A percentile compares a stretch with the other conserved stretches of the same genome.
These are phyloP conservation scores for Maconellicoccus hirsutus DNA, from an alignment of 1,140 invertebrate genomes.

Conservation along the genomic window DNA sequence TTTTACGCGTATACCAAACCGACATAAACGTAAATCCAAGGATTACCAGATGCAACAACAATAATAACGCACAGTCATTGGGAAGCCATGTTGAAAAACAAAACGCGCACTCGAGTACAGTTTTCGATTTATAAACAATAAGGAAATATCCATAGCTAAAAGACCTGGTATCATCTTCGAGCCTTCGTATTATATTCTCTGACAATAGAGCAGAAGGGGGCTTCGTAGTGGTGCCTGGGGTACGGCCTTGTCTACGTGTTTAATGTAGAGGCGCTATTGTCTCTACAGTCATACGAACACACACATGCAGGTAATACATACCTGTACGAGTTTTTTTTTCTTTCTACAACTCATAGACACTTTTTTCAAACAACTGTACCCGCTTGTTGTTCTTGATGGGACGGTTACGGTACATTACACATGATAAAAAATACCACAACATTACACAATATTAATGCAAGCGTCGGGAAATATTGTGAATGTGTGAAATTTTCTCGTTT, in stretches of 20 bases:
- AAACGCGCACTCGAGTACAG: constrained; percentile 1
- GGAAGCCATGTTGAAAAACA: constrained; percentile 18
- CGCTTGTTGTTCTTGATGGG: constrained; percentile 13
- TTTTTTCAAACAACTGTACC: neutral
- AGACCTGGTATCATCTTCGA: constrained; percentile 16
- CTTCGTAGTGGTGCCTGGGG: constrained; percentile 11
- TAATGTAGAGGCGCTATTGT: constrained; percentile 21
- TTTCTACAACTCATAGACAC: neutral
- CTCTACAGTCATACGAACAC: constrained; percentile 8
- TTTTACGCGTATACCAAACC: neutral
- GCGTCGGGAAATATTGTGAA: neutral
- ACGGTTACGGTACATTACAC: constrained; percentile 13
- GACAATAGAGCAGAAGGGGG: constrained; percentile 19
- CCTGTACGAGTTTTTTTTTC: neutral
- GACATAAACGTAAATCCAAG: neutral
- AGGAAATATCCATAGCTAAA: constrained; percentile 14
- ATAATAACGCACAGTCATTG: constrained; percentile 15
- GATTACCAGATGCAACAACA: constrained; percentile 10
- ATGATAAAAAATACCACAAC: constrained; percentile 14
- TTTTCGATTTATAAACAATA: constrained; percentile 20
- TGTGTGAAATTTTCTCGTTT: too few species aligned
- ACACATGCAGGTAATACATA: neutral
- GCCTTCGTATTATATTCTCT: constrained; percentile 13
- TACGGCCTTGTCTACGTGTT: constrained; percentile 21
- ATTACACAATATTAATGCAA: neutral